phyloP scores from a whole-genome alignment of 2,888 invertebrate genomes.

The Apotomis betuletana region DNA sequence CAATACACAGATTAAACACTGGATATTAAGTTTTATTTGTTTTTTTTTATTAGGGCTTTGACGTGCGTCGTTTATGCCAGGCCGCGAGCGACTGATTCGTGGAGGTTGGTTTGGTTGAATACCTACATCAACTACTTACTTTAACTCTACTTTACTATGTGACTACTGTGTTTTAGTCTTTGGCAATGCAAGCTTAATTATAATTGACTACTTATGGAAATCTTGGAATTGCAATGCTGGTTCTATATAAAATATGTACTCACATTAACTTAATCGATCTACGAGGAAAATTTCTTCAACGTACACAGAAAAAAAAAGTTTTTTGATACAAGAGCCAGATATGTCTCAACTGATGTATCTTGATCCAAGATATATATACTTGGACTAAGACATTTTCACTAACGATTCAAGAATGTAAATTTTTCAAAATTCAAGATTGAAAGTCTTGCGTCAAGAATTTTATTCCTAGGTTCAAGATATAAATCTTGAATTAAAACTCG shows the following conservation, averaged over 20 bases:
- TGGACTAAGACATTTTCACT: no score
- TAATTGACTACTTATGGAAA: slow-evolving; percentile 9
- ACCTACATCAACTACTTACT: slow-evolving; percentile 34
- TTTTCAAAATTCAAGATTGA: no score
- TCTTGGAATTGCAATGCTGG: background rate
- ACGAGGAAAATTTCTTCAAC: no score
- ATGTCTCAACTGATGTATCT: no score
- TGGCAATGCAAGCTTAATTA: slow-evolving; percentile 14
- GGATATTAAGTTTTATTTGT: slow-evolving; percentile 1
- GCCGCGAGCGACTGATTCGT: slow-evolving; percentile 32
- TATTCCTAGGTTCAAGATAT: no score
- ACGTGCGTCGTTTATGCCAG: slow-evolving; percentile 36
- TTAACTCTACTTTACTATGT: slow-evolving; percentile 23
- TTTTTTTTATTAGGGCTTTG: slow-evolving; percentile 18
- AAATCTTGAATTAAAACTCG: no score
- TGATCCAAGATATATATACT: no score
- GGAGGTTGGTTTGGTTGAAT: slow-evolving; percentile 17
- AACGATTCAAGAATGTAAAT: no score
- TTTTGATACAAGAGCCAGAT: no score
- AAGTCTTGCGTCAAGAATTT: no score
- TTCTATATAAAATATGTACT: background rate
- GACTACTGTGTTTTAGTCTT: slow-evolving; percentile 7
- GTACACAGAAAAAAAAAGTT: no score
- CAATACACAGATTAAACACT: slow-evolving; percentile 19
- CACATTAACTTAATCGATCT: no score